These are phyloP conservation scores for Tetrapedia diversipes DNA, from an alignment of 2,888 invertebrate species.

Conservation along the genomic window DNA sequence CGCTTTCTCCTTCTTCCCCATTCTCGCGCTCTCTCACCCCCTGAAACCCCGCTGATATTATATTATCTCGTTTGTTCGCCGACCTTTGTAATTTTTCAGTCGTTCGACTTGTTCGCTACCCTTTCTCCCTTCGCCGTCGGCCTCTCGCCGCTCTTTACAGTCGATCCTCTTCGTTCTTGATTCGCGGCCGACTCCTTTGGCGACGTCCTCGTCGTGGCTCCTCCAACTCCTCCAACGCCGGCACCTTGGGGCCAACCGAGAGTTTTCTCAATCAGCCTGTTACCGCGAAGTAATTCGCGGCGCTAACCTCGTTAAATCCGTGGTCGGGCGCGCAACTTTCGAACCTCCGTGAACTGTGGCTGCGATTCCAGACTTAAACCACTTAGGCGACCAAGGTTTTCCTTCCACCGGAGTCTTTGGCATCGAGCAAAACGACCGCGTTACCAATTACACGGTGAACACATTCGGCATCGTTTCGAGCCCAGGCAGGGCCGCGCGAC, in stretches of 20 bases:
- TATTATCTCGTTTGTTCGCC: conserved; percentile 81
- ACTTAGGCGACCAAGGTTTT: conserved; percentile 30
- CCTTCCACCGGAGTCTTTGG: background rate
- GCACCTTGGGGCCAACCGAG: conserved; percentile 52
- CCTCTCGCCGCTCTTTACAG: conserved; percentile 7
- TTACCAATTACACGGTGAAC: conserved; percentile 1
- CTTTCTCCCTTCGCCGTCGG: background rate
- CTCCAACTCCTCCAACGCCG: background rate
- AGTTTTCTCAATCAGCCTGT: conserved; percentile 81
- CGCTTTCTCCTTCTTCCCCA: conserved; percentile 44
- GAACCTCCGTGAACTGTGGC: conserved; percentile 33
- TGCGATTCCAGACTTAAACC: conserved; percentile 51
- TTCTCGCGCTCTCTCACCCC: conserved; percentile 35
- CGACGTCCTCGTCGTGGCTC: background rate
- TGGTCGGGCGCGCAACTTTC: conserved; percentile 48
- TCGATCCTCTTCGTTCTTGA: conserved; percentile 2
- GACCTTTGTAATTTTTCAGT: conserved; percentile 79
- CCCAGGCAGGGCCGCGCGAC: background rate
- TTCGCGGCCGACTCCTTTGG: background rate
- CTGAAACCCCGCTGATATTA: conserved; percentile 76
- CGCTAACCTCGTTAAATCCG: conserved; percentile 77
- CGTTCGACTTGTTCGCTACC: conserved; percentile 47
- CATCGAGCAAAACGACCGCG: conserved; percentile 7
- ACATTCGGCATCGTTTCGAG: background rate
- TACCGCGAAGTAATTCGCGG: conserved; percentile 79